phyloP scores from a whole-genome alignment of 2,113 vertebrate species.

The Oryzias curvinotus region DNA sequence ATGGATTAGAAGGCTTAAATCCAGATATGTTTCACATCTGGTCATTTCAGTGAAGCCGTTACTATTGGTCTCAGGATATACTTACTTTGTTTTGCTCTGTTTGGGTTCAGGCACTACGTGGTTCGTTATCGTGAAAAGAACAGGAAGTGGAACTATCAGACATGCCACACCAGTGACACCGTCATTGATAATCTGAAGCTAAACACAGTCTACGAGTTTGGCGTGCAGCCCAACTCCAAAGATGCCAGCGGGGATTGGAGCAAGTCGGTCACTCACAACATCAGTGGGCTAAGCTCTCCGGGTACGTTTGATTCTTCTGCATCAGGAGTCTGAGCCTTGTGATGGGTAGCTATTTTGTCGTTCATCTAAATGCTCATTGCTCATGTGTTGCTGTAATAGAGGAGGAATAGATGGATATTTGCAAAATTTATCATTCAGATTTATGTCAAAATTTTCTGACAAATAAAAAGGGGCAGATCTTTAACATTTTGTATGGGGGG shows the following conservation, averaged over 20 bases:
- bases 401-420: too few species aligned
- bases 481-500: too few species aligned
- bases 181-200: conserved; percentile 92
- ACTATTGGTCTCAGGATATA: not conserved
- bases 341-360: too few species aligned
- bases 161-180: conserved; percentile 90
- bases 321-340: not conserved
- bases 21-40: too few species aligned
- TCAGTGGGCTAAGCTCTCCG: conserved; percentile 34
- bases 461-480: too few species aligned
- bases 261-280: conserved; percentile 85
- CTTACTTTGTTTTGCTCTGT: conserved; percentile 8
- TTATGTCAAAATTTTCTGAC: too few species aligned
- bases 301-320: conserved; percentile 34
- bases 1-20: too few species aligned
- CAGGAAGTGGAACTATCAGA: conserved; percentile 92
- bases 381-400: too few species aligned
- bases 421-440: too few species aligned
- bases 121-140: conserved; percentile 93
- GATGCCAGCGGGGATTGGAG: conserved; percentile 84
- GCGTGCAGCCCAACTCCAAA: conserved; percentile 85
- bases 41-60: too few species aligned
- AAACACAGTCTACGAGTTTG: conserved; percentile 90
- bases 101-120: conserved; percentile 84
- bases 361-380: too few species aligned